A percentile compares a stretch with the other conserved stretches of the same genome.
Evolutionary conservation across 2,888 invertebrate genomes (phyloP).

Genomic region (Ptilodon capucinus): DNA sequence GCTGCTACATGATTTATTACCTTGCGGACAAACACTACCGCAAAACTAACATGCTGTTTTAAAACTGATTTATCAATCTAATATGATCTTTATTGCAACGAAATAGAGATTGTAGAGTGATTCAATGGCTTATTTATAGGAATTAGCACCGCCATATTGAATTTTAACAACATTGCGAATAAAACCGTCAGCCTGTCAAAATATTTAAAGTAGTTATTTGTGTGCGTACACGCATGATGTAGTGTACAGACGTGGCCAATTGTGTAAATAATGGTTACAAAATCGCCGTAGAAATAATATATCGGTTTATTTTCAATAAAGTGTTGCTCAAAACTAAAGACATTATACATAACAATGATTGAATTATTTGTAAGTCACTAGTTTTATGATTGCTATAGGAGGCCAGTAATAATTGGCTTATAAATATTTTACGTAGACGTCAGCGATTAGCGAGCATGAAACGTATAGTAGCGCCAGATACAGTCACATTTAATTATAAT

Average conservation of each 20-base stretch:
- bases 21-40: slow-evolving; percentile 24
- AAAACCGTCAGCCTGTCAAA: slow-evolving; percentile 54
- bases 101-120: neutral
- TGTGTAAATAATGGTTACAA: no score
- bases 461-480: no score
- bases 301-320: neutral
- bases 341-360: no score
- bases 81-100: slow-evolving; percentile 7
- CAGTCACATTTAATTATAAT: no score
- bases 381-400: no score
- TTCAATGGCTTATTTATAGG: slow-evolving; percentile 12
- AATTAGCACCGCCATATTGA: slow-evolving; percentile 46
- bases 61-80: neutral
- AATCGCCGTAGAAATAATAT: no score
- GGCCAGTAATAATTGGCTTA: no score
- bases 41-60: slow-evolving; percentile 14
- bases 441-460: no score
- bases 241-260: slow-evolving; percentile 24
- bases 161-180: slow-evolving; percentile 45
- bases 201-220: slow-evolving; percentile 47
- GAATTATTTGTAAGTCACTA: no score
- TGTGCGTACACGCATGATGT: slow-evolving; percentile 18
- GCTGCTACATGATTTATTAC: slow-evolving; percentile 30
- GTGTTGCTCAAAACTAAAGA: no score
- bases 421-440: no score